Percentiles rank a stretch among this genome's conserved stretches.
Evolutionary conservation across 2,797 vertebrate species (phyloP).

Genomic region (Oreochromis grahami): DNA sequence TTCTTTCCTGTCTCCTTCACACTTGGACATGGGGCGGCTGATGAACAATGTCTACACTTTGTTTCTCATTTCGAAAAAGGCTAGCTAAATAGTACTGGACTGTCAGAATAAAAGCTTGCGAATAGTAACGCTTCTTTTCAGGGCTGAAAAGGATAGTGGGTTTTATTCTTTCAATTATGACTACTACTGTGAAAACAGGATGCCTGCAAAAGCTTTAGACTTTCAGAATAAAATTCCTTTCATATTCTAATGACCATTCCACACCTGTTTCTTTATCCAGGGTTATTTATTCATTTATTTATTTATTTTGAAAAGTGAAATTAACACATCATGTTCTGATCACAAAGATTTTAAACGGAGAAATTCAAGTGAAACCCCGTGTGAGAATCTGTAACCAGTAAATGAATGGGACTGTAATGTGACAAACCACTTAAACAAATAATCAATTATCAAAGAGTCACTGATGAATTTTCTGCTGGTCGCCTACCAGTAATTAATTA

Average conservation of each 20-base stretch:
- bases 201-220: not conserved
- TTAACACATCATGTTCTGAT: not conserved
- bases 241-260: not conserved
- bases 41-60: not conserved
- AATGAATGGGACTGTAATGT: not conserved
- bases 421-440: not conserved
- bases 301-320: not conserved
- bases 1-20: not conserved
- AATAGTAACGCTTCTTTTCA: not conserved
- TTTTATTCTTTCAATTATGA: not conserved
- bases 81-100: not conserved
- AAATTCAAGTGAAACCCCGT: not conserved
- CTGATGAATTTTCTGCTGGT: not conserved
- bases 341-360: not conserved
- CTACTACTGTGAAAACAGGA: not conserved
- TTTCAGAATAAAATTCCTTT: not conserved
- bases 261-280: not conserved
- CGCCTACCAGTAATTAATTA: slow-evolving; percentile 13
- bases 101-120: not conserved
- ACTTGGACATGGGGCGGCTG: not conserved
- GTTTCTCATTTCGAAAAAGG: not conserved
- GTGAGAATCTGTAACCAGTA: not conserved
- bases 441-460: not conserved
- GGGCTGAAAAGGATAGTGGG: not conserved
- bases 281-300: not conserved